These are phyloP conservation scores for Trachelus troglodyta DNA, from an alignment of 2,888 invertebrate species.

Conservation along the genomic window DNA sequence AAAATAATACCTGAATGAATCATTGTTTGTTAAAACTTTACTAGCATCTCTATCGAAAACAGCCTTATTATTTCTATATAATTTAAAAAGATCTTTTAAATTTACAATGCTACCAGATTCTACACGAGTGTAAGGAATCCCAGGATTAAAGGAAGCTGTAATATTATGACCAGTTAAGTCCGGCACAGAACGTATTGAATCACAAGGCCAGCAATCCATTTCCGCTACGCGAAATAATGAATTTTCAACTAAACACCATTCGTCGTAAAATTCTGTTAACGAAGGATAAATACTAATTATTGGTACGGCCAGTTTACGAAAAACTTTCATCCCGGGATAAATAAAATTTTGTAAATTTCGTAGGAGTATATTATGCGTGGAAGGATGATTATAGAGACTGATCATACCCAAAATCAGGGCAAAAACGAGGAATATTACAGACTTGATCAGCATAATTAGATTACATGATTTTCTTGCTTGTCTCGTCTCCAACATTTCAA, in stretches of 20 bases:
- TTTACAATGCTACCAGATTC: conserved; percentile 74
- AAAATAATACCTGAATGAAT: conserved; percentile 41
- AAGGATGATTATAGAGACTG: conserved; percentile 71
- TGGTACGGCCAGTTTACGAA: conserved; percentile 82
- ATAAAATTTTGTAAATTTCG: conserved; percentile 83
- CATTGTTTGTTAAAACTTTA: conserved; percentile 67
- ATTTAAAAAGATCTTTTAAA: conserved; percentile 69
- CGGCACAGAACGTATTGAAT: conserved; percentile 75
- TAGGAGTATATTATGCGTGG: conserved; percentile 75
- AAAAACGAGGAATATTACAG: conserved; percentile 49
- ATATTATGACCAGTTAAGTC: conserved; percentile 73
- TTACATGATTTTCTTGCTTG: conserved; percentile 30
- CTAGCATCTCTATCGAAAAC: conserved; percentile 75
- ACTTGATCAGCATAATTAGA: conserved; percentile 29
- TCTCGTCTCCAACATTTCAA: conserved; percentile 64
- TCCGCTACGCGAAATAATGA: conserved; percentile 85
- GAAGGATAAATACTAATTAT: conserved; percentile 79
- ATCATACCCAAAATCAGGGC: conserved; percentile 63
- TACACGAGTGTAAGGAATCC: conserved; percentile 70
- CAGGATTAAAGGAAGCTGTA: conserved; percentile 68
- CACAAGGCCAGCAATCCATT: conserved; percentile 88
- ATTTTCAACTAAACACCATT: conserved; percentile 85
- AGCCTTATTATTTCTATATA: conserved; percentile 72
- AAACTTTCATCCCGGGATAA: conserved; percentile 81
- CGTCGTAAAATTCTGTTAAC: conserved; percentile 84